Evolutionary conservation across 2,888 invertebrate species (phyloP), one percentile per base, ranked within the genome.

Genomic region (Cantharis rustica): DNA sequence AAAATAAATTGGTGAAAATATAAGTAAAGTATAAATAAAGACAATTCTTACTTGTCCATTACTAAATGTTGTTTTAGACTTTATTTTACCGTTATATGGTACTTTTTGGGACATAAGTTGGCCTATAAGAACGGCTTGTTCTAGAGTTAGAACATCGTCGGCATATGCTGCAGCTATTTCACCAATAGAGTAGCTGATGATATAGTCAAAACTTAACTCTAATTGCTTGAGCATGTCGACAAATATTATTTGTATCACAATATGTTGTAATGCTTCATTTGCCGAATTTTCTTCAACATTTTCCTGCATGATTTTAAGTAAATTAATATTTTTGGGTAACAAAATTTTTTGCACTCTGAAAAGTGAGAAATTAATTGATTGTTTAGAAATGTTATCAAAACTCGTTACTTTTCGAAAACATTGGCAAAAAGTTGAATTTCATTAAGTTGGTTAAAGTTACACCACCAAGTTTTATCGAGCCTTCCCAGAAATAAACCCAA

Each of bases 111-210:
- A 13, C 47, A 47, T n/a, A 1, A 47, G 47, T n/a, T 47, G 61
- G 1, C 64, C 17, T 2, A 61, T 66, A 20, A 76, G 27, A 11
- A 76, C 16, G 5, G 64, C 73, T 68, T 76, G 70, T 15, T 76
- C 76, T 7, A 76, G 15, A 2, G 10, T 74, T 10, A 76, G 20
- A 1, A 64, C 47, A 5, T 68, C 71, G 15, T 69, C 68, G 0
- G 73, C 76, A 26, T 73, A 76, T 26, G 70, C 70, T 10, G 71
- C 76, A 2, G 71, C 71, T 16, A 76, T 66, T 66, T 66, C 64
- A 9, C 64, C 64, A 66, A 66, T 20, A 9, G 64, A 66, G 20
- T 66, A 23, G 2, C 64, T 23, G 13, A 23, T 66, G 17, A 66
- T n/a, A 11, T 66, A 66, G 13, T 23, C 64, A 9, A 66, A 66